phyloP scores from a whole-genome alignment of 2,113 vertebrate genomes.

The Callipepla squamata region DNA sequence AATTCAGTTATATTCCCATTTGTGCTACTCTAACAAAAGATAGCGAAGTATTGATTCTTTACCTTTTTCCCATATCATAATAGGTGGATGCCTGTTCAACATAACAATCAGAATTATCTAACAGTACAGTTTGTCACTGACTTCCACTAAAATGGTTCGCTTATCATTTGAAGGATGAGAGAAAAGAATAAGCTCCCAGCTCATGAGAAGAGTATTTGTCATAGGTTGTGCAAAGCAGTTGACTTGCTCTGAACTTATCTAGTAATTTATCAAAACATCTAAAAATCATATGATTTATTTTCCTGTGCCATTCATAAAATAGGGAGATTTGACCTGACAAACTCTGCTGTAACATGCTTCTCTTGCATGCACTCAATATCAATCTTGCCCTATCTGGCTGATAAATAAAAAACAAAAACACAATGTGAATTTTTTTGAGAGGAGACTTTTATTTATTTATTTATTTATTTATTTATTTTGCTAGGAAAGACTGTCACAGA shows the following conservation, averaged over 20 bases:
- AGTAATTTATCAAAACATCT: not conserved
- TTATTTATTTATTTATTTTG: no score
- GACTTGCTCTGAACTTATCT: not conserved
- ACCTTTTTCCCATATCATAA: not conserved
- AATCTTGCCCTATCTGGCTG: not conserved
- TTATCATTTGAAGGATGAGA: not conserved
- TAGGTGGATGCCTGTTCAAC: not conserved
- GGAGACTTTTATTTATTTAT: not conserved
- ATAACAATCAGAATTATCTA: not conserved
- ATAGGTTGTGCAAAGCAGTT: not conserved
- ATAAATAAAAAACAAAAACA: not conserved
- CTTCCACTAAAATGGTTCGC: not conserved
- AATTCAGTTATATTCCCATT: not conserved
- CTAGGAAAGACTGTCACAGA: not conserved
- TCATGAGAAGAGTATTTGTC: not conserved
- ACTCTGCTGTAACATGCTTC: not conserved
- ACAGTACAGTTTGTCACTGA: not conserved
- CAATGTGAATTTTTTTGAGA: not conserved
- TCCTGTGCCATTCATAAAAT: not conserved
- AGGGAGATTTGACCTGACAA: not conserved
- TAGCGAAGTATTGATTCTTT: not conserved
- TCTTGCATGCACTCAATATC: not conserved
- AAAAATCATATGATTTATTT: not conserved
- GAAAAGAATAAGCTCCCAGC: not conserved
- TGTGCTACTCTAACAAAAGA: not conserved